These are phyloP conservation scores for Coryphaenoides rupestris DNA, from an alignment of 2,113 vertebrate species.

Conservation along the genomic window DNA sequence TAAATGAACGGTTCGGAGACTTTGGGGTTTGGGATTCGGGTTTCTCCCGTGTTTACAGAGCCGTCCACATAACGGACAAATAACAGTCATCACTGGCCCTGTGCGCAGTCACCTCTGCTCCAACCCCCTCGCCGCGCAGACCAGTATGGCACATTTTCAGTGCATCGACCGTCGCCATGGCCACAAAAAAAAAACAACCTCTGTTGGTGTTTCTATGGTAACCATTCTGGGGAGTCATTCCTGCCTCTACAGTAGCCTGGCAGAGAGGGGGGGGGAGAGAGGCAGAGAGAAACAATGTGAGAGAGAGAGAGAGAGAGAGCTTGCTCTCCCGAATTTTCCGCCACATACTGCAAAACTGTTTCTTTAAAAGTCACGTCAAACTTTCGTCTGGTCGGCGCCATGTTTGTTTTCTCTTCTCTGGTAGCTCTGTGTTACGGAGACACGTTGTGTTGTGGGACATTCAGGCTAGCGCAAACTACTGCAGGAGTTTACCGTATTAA, in stretches of 20 bases:
- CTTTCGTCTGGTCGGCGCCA: too few species aligned
- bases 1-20: not conserved
- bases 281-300: constrained; percentile 24
- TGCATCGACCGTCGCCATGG: constrained; percentile 60
- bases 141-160: constrained; percentile 40
- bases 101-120: not conserved
- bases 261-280: constrained; percentile 34
- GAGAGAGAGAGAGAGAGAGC: constrained; percentile 21
- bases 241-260: constrained; percentile 49
- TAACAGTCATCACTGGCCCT: not conserved
- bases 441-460: too few species aligned
- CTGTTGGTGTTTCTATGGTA: constrained; percentile 66
- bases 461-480: too few species aligned
- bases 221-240: constrained; percentile 65
- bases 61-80: constrained; percentile 2
- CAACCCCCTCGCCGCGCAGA: constrained; percentile 22
- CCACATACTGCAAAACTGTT: too few species aligned
- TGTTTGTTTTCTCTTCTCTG: too few species aligned
- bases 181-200: constrained; percentile 66
- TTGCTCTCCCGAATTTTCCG: too few species aligned
- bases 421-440: too few species aligned
- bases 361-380: too few species aligned
- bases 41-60: not conserved
- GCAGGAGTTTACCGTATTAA: too few species aligned
- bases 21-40: not conserved